Percentiles rank a stretch among this genome's conserved stretches.
Evolutionary conservation across 2,113 vertebrate genomes (phyloP).

Genomic region (Poecile atricapillus): DNA sequence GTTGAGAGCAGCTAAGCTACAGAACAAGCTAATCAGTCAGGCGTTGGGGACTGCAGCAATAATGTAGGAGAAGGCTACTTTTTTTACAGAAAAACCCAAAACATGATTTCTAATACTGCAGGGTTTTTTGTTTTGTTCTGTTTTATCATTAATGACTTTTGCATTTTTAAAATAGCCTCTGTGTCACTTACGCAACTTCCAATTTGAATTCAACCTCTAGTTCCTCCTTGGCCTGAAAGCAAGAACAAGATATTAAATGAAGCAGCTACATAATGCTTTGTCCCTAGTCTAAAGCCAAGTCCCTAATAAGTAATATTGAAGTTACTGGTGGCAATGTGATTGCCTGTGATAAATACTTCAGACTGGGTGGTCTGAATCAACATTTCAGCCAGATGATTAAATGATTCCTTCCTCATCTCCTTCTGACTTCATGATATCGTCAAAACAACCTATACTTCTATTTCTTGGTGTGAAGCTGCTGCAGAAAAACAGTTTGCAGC

Average conservation of each 20-base stretch:
- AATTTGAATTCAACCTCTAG: slow-evolving; percentile 81
- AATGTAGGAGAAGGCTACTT: not conserved
- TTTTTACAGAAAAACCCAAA: not conserved
- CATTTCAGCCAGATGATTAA: not conserved
- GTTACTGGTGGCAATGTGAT: not conserved
- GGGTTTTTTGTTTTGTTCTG: not conserved
- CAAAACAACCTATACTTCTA: not conserved
- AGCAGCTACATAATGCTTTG: not conserved
- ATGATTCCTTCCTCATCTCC: not conserved
- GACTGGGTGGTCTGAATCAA: not conserved
- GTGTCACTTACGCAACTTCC: slow-evolving; percentile 73
- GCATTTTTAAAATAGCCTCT: not conserved
- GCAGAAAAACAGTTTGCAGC: not conserved
- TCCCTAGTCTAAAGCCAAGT: not conserved
- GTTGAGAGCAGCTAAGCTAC: not conserved
- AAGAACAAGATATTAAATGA: not conserved
- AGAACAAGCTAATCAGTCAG: not conserved
- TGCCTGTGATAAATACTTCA: not conserved
- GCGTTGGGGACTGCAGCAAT: not conserved
- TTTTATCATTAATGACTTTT: not conserved
- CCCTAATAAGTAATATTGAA: not conserved
- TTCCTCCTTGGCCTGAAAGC: slow-evolving; percentile 65
- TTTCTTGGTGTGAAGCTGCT: not conserved
- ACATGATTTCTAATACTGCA: not conserved
- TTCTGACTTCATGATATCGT: not conserved